Conservation (phyloP, 2,113 vertebrate genomes). For the Rostratula benghalensis region DNA sequence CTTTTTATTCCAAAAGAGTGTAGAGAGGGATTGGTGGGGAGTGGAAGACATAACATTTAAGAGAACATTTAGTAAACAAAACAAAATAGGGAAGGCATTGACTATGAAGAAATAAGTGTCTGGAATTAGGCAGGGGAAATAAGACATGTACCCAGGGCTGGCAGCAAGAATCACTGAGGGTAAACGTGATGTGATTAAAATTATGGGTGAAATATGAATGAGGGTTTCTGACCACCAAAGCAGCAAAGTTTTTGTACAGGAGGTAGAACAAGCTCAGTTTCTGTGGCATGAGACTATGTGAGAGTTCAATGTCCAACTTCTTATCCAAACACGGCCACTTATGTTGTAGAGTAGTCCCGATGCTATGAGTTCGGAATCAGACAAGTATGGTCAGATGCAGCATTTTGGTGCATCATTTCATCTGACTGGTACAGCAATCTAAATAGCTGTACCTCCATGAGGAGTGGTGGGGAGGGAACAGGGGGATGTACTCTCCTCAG, state of each 20-base stretch:
- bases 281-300: neutral
- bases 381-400: neutral
- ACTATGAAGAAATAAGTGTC: neutral
- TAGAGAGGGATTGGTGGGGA: neutral
- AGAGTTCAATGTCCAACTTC: neutral
- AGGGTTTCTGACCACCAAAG: neutral
- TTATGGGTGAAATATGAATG: neutral
- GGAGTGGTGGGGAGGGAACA: neutral
- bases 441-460: neutral
- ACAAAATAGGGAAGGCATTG: neutral
- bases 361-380: neutral
- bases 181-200: neutral
- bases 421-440: neutral
- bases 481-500: rapidly evolving
- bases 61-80: neutral
- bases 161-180: neutral
- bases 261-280: neutral
- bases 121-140: neutral
- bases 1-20: neutral
- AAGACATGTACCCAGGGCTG: neutral
- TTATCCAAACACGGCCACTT: neutral
- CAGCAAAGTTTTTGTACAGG: neutral
- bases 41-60: neutral
- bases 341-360: rapidly evolving
- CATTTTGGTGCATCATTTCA: neutral